Evolutionary conservation across 1,140 invertebrate species (phyloP).

Genomic region (Tetragonula clypearis): DNA sequence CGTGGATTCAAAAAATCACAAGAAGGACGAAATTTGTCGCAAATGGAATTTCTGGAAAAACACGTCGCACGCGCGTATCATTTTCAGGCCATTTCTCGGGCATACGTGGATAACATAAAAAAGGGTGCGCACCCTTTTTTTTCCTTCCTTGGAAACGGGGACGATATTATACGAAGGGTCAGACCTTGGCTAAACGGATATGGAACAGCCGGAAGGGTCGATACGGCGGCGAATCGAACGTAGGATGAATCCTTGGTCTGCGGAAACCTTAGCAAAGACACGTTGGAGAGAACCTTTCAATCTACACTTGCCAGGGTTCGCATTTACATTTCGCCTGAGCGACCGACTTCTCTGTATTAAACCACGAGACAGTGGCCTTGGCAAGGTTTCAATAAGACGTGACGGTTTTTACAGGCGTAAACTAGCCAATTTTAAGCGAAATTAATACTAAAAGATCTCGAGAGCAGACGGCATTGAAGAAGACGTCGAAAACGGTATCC

Average conservation of each 20-base stretch:
- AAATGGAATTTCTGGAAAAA: neutral
- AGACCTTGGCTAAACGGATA: conserved; percentile 29
- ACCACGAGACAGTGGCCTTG: neutral
- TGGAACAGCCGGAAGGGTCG: neutral
- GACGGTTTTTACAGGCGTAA: neutral
- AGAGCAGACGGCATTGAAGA: too few species aligned
- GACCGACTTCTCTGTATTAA: neutral
- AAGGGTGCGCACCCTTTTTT: neutral
- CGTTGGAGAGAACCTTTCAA: conserved; percentile 7
- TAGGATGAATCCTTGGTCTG: conserved; percentile 23
- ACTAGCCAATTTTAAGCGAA: neutral
- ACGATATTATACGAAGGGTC: conserved; percentile 39
- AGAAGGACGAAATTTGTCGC: neutral
- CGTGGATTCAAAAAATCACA: too few species aligned
- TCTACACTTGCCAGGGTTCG: conserved; percentile 12
- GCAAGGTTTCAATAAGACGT: neutral
- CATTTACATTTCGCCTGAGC: conserved; percentile 20
- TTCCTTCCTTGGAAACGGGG: neutral
- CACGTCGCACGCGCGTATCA: conserved; percentile 14
- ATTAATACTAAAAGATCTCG: neutral
- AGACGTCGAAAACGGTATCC: too few species aligned
- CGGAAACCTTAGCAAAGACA: conserved; percentile 21
- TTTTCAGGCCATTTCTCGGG: neutral
- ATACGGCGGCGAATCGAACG: neutral
- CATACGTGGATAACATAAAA: neutral